A percentile compares a stretch with the other conserved stretches of the same genome.
phyloP scores from a whole-genome alignment of 2,113 vertebrate species.

The Silurus glanis region DNA sequence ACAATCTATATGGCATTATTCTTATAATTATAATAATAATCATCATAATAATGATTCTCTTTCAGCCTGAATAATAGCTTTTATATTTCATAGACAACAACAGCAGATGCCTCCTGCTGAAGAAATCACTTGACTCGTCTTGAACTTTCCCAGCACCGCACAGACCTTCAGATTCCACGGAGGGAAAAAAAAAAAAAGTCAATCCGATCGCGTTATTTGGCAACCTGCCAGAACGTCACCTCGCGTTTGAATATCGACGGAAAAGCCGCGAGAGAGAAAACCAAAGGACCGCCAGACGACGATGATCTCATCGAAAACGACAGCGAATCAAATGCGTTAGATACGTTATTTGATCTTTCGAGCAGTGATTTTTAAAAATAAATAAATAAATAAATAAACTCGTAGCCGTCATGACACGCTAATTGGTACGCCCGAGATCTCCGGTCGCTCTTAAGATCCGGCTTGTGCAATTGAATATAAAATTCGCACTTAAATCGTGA shows the following conservation, averaged over 20 bases:
- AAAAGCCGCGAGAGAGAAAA: background rate
- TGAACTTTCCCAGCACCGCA: background rate
- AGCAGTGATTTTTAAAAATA: no score
- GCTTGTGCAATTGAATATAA: conserved; percentile 51
- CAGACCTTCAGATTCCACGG: no score
- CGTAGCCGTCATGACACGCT: conserved; percentile 9
- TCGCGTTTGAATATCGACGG: background rate
- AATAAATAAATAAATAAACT: background rate
- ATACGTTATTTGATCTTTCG: no score
- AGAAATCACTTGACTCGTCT: background rate
- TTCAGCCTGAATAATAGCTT: no score
- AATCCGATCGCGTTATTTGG: background rate
- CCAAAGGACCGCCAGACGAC: background rate
- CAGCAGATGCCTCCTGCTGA: background rate
- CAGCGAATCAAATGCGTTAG: conserved; percentile 21
- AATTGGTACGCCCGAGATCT: conserved; percentile 43
- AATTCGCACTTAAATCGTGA: background rate
- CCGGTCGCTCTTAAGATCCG: conserved; percentile 36
- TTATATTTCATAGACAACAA: background rate
- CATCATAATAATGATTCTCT: no score
- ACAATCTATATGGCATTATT: background rate
- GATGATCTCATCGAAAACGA: background rate
- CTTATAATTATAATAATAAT: no score
- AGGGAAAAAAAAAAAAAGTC: background rate
- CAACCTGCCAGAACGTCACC: background rate